Percentiles rank a stretch among this genome's conserved stretches.
Conservation (phyloP, 2,797 vertebrate species). For the Enteromius unitaeniatus region DNA sequence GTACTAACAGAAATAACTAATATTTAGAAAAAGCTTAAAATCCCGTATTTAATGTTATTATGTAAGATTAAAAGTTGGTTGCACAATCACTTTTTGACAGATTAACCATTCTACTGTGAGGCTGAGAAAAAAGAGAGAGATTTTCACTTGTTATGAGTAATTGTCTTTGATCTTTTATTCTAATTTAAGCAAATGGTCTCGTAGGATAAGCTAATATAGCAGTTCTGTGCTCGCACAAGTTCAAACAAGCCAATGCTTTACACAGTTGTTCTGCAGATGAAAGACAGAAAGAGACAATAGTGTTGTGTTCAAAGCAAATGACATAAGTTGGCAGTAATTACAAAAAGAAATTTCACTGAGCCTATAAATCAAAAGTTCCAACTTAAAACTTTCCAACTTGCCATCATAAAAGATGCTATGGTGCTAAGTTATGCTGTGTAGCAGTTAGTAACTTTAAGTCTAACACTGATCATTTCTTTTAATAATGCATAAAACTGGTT, state of each 20-base stretch:
- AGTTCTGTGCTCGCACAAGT: conserved; percentile 7
- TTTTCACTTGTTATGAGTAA: background rate
- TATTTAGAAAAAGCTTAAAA: background rate
- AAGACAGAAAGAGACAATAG: conserved; percentile 23
- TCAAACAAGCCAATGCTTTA: conserved; percentile 30
- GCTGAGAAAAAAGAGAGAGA: background rate
- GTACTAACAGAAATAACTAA: background rate
- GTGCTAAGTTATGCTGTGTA: background rate
- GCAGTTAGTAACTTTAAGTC: background rate
- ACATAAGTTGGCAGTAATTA: conserved; percentile 68
- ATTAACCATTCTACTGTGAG: conserved; percentile 9
- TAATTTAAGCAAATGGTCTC: conserved; percentile 14
- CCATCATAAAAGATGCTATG: conserved; percentile 28
- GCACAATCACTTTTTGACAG: conserved; percentile 6
- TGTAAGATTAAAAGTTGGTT: background rate
- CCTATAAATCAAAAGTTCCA: conserved; percentile 44
- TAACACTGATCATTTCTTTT: background rate
- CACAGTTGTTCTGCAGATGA: conserved; percentile 39
- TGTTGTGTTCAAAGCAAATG: conserved; percentile 67
- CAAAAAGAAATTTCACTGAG: conserved; percentile 61
- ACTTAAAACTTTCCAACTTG: no score
- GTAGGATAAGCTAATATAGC: conserved; percentile 15
- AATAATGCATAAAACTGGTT: background rate
- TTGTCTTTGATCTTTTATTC: conserved; percentile 35
- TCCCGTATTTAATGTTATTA: background rate